Base-by-base conservation (phyloP, 2,797 vertebrate species). In the Hippopotamyrus pictus region DNA sequence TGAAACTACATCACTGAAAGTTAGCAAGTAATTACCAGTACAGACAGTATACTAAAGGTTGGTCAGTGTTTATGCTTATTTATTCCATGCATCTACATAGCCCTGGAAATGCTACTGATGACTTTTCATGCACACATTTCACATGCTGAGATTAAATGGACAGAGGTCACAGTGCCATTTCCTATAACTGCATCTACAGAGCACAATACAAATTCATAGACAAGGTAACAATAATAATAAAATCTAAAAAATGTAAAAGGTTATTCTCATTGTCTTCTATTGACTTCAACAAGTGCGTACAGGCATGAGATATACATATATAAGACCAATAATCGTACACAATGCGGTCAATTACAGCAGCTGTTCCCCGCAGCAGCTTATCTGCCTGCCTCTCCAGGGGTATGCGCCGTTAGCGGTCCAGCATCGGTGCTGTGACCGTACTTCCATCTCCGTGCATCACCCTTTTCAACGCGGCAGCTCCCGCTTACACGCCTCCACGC, bases 11-110 rank as follows among this genome's bases (percentile, higher is more conserved):
- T 48, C 37, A 83, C 87, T 73, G 69, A 57, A 86, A 89, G 89
- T 85, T 44, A 89, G 82, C 51, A 89, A 57, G 83, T 86, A 48
- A 86, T 57, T 57, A 50, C 29, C 12, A 88, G 51, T 53, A 88
- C 59, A 89, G 84, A 82, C 11, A 51, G 29, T 12, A 65, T 44
- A 41, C 17, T 69, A n/a, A 59, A 89, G 57, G n/a, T 37, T 50
- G 65, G 50, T 89, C 29, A 87, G 69, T 33, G 37, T 54, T 29
- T 54, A 76, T 87, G 79, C 89, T 88, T 2, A 91, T 90, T 91
- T 92, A 53, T 51, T 89, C 73, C 6, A 44, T 14, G 4, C 33
- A 73, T 53, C 25, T 22, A 17, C 48, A 1, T 17, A 86, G 46
- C 17, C 59, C 11, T 86, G 7, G 5, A 85, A 46, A 12, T 14